These are phyloP conservation scores for Mormoops blainvillei DNA, from an alignment of 2,113 vertebrate species.

Conservation along the genomic window DNA sequence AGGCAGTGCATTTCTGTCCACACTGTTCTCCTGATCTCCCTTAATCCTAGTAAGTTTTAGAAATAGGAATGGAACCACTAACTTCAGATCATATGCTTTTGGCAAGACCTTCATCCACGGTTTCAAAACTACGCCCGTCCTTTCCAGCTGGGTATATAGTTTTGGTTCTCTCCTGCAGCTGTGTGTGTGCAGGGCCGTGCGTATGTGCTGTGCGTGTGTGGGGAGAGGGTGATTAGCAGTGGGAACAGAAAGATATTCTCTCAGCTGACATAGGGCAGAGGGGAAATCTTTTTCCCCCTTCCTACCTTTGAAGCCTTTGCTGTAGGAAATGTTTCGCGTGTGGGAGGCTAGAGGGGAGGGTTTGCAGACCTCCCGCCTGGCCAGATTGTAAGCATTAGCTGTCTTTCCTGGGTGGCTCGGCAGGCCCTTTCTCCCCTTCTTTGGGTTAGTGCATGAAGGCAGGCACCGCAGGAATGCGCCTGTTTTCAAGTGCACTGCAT, in stretches of 20 bases:
- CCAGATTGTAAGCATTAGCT: conserved; percentile 52
- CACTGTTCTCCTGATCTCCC: neutral
- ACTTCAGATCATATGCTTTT: neutral
- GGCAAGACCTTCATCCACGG: neutral
- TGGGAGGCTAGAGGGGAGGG: conserved; percentile 25
- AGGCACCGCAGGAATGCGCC: conserved; percentile 23
- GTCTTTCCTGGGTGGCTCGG: conserved; percentile 37
- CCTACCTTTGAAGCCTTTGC: conserved; percentile 57
- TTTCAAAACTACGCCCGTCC: neutral
- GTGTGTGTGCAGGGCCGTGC: accelerated
- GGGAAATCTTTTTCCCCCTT: conserved; percentile 54
- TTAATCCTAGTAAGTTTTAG: neutral
- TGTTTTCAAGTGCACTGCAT: conserved; percentile 53
- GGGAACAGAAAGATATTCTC: conserved; percentile 37
- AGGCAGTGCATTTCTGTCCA: neutral
- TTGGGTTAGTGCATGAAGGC: conserved; percentile 52
- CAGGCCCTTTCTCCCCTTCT: conserved; percentile 51
- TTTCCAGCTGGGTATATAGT: neutral
- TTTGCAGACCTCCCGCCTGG: conserved; percentile 54
- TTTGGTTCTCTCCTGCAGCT: conserved; percentile 11
- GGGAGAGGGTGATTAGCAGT: neutral
- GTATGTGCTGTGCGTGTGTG: neutral
- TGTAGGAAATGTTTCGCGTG: conserved; percentile 41
- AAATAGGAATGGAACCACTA: neutral
- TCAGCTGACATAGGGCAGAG: conserved; percentile 49